A percentile compares a stretch with the other conserved stretches of the same genome.
Evolutionary conservation across 2,888 invertebrate genomes (phyloP).

Genomic region (Pristionchus japonicus): DNA sequence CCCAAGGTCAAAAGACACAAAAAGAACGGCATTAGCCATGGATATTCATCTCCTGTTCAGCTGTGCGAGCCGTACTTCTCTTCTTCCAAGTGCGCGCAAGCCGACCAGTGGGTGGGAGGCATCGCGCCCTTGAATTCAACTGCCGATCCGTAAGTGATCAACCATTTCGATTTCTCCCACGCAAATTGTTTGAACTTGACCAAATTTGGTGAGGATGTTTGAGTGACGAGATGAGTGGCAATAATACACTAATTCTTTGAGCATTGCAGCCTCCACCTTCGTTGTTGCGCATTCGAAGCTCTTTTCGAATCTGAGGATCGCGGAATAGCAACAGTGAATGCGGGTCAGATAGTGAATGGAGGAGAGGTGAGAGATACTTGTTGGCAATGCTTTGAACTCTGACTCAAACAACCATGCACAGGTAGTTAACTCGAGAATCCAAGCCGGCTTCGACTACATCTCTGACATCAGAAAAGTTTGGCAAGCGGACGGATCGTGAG

Average conservation of each 20-base stretch:
- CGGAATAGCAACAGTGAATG: conserved; percentile 1
- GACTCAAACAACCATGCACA: neutral
- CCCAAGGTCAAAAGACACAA: too few species aligned
- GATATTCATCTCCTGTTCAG: conserved; percentile 57
- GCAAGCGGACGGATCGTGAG: conserved; percentile 34
- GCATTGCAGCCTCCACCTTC: neutral
- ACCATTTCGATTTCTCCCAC: too few species aligned
- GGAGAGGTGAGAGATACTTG: conserved; percentile 39
- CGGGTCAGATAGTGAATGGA: conserved; percentile 29
- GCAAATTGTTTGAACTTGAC: too few species aligned
- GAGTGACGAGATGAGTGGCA: too few species aligned
- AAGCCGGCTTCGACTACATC: conserved; percentile 45
- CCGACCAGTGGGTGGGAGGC: conserved; percentile 72
- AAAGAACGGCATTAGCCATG: neutral
- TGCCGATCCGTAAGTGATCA: conserved; percentile 54
- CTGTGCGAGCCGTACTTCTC: conserved; percentile 66
- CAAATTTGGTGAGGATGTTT: too few species aligned
- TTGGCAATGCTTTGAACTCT: too few species aligned
- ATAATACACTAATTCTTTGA: too few species aligned
- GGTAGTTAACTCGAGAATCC: neutral
- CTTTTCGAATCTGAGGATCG: conserved; percentile 24
- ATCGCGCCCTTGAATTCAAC: conserved; percentile 69
- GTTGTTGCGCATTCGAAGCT: neutral
- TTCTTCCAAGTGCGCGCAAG: conserved; percentile 60
- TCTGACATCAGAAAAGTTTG: conserved; percentile 19